Conservation (phyloP, 2,888 invertebrate genomes). For the Melinopterus prodromus region DNA sequence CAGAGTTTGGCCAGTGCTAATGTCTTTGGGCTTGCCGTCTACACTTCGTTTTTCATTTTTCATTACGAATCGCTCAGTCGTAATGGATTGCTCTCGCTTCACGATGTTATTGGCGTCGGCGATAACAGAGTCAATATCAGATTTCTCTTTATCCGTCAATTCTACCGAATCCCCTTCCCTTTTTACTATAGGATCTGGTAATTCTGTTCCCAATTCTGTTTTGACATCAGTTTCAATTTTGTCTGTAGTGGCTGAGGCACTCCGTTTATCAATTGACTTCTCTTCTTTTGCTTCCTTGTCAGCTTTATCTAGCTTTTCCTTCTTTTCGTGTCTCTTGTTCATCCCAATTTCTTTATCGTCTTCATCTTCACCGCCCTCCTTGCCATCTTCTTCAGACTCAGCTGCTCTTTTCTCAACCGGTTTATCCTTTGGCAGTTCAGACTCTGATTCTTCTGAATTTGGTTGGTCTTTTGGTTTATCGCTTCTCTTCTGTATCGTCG, state of each 20-base stretch:
- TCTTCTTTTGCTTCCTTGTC: constrained; percentile 9
- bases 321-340: constrained; percentile 16
- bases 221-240: constrained; percentile 29
- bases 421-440: constrained; percentile 14
- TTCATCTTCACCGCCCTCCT: constrained; percentile 17
- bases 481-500: not conserved
- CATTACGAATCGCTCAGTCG: not conserved
- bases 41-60: not conserved
- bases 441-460: constrained; percentile 12
- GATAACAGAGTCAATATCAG: not conserved
- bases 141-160: not conserved
- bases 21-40: not conserved
- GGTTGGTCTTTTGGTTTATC: constrained; percentile 7
- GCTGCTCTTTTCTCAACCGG: constrained; percentile 19
- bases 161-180: constrained; percentile 8
- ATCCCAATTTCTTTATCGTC: constrained; percentile 4
- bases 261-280: constrained; percentile 26
- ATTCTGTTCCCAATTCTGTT: constrained; percentile 25
- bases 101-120: constrained; percentile 19
- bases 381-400: constrained; percentile 16
- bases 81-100: constrained; percentile 25
- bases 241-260: constrained; percentile 22
- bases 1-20: constrained; percentile 25
- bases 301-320: not conserved
- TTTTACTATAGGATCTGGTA: constrained; percentile 26